A percentile compares a stretch with the other conserved stretches of the same genome.
Evolutionary conservation across 2,797 vertebrate species (phyloP).

Genomic region (Cirrhinus mrigala): DNA sequence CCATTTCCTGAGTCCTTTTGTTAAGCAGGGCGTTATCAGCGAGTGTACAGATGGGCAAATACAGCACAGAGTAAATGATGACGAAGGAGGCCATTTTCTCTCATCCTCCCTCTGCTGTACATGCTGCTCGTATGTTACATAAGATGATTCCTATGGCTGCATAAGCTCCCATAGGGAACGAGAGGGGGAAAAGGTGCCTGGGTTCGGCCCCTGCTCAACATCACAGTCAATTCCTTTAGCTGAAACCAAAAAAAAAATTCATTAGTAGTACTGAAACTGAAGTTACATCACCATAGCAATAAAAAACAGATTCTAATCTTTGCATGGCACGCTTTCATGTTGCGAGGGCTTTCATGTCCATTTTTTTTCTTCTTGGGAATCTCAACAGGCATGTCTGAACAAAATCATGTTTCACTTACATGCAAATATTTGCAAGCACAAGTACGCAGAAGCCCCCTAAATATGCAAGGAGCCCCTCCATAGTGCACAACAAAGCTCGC

Average conservation of each 20-base stretch:
- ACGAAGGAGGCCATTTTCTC: conserved; percentile 63
- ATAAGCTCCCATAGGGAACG: conserved; percentile 59
- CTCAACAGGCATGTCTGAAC: conserved; percentile 47
- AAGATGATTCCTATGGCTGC: conserved; percentile 62
- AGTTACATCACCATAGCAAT: conserved; percentile 36
- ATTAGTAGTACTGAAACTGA: conserved; percentile 11
- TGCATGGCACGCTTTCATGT: conserved; percentile 12
- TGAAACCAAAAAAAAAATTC: background rate
- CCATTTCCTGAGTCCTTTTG: conserved; percentile 49
- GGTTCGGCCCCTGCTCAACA: conserved; percentile 20
- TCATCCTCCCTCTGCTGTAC: conserved; percentile 66
- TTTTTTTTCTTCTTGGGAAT: conserved; percentile 20
- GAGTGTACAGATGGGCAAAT: conserved; percentile 48
- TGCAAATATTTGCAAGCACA: conserved; percentile 31
- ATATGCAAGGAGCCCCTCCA: conserved; percentile 35
- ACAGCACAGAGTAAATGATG: conserved; percentile 50
- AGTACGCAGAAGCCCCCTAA: conserved; percentile 46
- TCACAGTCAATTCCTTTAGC: conserved; percentile 21
- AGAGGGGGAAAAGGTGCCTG: conserved; percentile 37
- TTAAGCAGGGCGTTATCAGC: conserved; percentile 54
- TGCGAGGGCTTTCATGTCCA: background rate
- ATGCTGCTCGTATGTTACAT: conserved; percentile 71
- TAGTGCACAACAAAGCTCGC: background rate
- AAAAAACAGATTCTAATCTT: conserved; percentile 22
- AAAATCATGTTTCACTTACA: conserved; percentile 35